phyloP scores from a whole-genome alignment of 2,797 vertebrate genomes.

The Acanthurus tractus region DNA sequence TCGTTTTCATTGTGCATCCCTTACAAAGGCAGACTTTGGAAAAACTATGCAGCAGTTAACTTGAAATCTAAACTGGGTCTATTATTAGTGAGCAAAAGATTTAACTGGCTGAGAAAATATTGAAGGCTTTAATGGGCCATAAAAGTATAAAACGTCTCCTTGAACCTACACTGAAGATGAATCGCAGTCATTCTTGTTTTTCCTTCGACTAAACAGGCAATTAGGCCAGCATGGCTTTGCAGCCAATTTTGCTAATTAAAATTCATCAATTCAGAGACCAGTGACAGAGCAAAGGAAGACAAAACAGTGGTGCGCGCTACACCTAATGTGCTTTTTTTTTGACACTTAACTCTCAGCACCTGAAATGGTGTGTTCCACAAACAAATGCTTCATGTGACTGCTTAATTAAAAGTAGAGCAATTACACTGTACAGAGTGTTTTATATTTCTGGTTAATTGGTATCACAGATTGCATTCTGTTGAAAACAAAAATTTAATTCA shows the following conservation, averaged over 20 bases:
- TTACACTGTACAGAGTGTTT: conserved; percentile 36
- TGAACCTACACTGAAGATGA: conserved; percentile 51
- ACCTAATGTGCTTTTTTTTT: conserved; percentile 2
- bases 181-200: conserved; percentile 51
- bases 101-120: conserved; percentile 32
- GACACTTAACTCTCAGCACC: conserved; percentile 37
- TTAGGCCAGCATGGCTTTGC: conserved; percentile 32
- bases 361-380: conserved; percentile 25
- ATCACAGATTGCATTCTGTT: conserved; percentile 42
- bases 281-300: conserved; percentile 27
- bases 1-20: too few relatives aligned
- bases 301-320: conserved; percentile 18
- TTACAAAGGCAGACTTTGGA: conserved; percentile 6
- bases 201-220: conserved; percentile 58
- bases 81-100: conserved; percentile 48
- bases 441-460: conserved; percentile 51
- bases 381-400: conserved; percentile 38
- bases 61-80: conserved; percentile 36
- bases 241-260: conserved; percentile 60
- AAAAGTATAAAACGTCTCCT: conserved; percentile 60
- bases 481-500: conserved; percentile 30
- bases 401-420: conserved; percentile 55
- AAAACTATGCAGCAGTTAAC: conserved; percentile 26
- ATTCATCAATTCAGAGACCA: conserved; percentile 53
- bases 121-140: conserved; percentile 55